Percentiles rank a stretch among this genome's conserved stretches.
These are phyloP conservation scores for Melopsittacus undulatus DNA, from an alignment of 2,797 vertebrate species.

Conservation along the genomic window DNA sequence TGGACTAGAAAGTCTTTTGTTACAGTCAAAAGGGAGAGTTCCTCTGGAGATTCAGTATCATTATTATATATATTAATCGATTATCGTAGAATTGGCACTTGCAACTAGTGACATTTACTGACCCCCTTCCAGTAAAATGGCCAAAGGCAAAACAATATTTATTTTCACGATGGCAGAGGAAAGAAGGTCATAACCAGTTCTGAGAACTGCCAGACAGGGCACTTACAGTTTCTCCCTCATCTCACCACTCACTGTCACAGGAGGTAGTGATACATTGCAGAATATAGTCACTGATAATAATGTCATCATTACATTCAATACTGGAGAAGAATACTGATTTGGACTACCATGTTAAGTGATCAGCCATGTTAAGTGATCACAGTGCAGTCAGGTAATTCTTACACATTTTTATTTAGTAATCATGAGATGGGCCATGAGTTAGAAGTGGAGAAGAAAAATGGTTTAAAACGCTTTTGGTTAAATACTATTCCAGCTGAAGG, in stretches of 20 bases:
- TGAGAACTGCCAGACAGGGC: background rate
- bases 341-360: accelerated
- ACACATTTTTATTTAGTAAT: background rate
- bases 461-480: background rate
- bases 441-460: background rate
- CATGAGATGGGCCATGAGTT: background rate
- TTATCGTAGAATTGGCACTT: background rate
- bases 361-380: background rate
- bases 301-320: background rate
- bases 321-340: background rate
- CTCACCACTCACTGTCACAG: background rate
- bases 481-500: background rate
- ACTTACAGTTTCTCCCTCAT: background rate
- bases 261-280: background rate
- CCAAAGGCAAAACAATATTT: background rate
- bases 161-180: background rate
- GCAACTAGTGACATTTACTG: background rate
- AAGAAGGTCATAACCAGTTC: background rate
- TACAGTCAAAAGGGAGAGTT: background rate
- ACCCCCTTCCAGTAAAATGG: background rate
- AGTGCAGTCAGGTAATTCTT: background rate
- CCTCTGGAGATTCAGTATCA: background rate
- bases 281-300: background rate
- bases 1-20: background rate
- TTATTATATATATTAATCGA: background rate